A percentile compares a stretch with the other conserved stretches of the same genome.
Conservation (phyloP, 2,797 vertebrate genomes). For the Ambastaia sidthimunki region DNA sequence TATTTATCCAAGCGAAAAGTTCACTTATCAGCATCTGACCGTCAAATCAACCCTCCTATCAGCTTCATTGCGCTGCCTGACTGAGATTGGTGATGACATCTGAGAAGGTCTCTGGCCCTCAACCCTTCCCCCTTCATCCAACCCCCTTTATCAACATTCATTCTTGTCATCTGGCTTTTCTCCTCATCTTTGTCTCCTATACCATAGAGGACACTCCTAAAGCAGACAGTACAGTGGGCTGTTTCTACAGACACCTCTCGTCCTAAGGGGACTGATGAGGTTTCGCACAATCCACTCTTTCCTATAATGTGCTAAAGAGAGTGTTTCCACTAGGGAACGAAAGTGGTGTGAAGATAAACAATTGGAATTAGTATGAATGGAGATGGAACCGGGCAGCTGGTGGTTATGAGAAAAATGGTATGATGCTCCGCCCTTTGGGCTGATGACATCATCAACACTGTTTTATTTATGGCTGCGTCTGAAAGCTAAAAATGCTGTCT, state of each 20-base stretch:
- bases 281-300: not conserved
- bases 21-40: slow-evolving; percentile 25
- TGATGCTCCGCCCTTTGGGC: slow-evolving; percentile 3
- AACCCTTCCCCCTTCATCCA: slow-evolving; percentile 32
- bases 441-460: slow-evolving; percentile 27
- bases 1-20: slow-evolving; percentile 24
- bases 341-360: slow-evolving; percentile 3
- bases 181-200: slow-evolving; percentile 22
- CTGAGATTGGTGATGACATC: slow-evolving; percentile 38
- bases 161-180: not conserved
- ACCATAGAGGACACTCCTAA: slow-evolving; percentile 21
- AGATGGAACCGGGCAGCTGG: slow-evolving; percentile 26
- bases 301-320: not conserved
- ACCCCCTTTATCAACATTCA: slow-evolving; percentile 45
- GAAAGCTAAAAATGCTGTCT: not conserved
- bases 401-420: slow-evolving; percentile 15
- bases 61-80: slow-evolving; percentile 35
- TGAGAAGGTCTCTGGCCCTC: slow-evolving; percentile 33
- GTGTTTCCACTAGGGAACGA: not conserved
- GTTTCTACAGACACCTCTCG: slow-evolving; percentile 6
- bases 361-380: not conserved
- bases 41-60: slow-evolving; percentile 17
- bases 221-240: slow-evolving; percentile 6
- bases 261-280: not conserved
- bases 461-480: not conserved